Conservation (phyloP, 2,797 vertebrate species). For the Fringilla coelebs region DNA sequence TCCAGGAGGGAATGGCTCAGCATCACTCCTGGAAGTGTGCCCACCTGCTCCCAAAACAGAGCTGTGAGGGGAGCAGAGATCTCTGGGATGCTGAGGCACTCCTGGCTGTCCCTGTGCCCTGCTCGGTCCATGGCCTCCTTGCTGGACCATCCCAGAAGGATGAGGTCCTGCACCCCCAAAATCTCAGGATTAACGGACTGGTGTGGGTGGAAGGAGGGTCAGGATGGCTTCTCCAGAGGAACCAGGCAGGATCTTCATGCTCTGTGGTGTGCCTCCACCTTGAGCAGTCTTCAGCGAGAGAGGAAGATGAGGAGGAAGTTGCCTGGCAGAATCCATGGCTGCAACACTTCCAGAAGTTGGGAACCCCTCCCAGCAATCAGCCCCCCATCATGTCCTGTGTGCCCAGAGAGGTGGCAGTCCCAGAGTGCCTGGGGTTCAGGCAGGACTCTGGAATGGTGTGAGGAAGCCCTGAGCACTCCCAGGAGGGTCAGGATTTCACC, state of each 20-base stretch:
- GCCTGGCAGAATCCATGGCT: background rate
- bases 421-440: rapidly evolving
- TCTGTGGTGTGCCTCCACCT: background rate
- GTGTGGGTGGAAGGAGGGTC: background rate
- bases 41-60: rapidly evolving
- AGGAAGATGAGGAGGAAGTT: background rate
- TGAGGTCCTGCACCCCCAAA: background rate
- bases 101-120: background rate
- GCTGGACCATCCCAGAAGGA: rapidly evolving
- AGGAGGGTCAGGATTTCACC: background rate
- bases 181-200: rapidly evolving
- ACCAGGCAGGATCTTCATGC: rapidly evolving
- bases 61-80: background rate
- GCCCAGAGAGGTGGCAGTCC: background rate
- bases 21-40: background rate
- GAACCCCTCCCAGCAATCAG: too few relatives aligned
- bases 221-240: background rate
- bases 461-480: background rate
- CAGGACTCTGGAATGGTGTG: rapidly evolving
- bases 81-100: background rate
- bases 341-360: background rate
- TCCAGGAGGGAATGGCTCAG: background rate
- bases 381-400: rapidly evolving
- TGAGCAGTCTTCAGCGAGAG: background rate
- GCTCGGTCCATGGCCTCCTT: background rate